phyloP scores from a whole-genome alignment of 2,113 vertebrate genomes.

The Paramormyrops kingsleyae region DNA sequence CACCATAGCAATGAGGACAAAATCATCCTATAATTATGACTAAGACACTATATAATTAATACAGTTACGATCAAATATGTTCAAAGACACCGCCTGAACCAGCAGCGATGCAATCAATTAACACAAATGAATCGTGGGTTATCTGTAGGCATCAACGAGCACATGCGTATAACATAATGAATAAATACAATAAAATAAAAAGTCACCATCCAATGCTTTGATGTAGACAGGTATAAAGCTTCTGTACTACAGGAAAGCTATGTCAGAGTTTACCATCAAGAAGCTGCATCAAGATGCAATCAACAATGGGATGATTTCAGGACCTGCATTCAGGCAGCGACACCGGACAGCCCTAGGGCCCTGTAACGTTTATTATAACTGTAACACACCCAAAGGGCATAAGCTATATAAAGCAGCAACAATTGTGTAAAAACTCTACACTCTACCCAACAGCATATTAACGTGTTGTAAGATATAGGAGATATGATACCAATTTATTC shows the following conservation, averaged over 20 bases:
- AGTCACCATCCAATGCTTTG: not conserved
- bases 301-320: not conserved
- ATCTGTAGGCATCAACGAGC: not conserved
- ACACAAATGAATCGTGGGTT: not conserved
- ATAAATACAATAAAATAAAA: not conserved
- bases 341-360: not conserved
- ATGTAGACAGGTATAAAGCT: not conserved
- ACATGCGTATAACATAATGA: not conserved
- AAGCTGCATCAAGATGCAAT: not conserved
- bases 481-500: not conserved
- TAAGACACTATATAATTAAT: not conserved
- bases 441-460: not conserved
- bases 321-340: not conserved
- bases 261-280: not conserved
- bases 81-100: not conserved
- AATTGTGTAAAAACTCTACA: not conserved
- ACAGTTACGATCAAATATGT: not conserved
- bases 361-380: not conserved
- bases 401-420: not conserved
- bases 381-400: not conserved
- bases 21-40: not conserved
- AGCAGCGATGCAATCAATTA: not conserved
- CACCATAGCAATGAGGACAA: not conserved
- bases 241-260: not conserved
- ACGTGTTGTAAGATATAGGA: not conserved